Percentiles rank a stretch among this genome's conserved stretches.
These are phyloP conservation scores for Lycophotia porphyrea DNA, from an alignment of 2,888 invertebrate genomes.

Conservation along the genomic window DNA sequence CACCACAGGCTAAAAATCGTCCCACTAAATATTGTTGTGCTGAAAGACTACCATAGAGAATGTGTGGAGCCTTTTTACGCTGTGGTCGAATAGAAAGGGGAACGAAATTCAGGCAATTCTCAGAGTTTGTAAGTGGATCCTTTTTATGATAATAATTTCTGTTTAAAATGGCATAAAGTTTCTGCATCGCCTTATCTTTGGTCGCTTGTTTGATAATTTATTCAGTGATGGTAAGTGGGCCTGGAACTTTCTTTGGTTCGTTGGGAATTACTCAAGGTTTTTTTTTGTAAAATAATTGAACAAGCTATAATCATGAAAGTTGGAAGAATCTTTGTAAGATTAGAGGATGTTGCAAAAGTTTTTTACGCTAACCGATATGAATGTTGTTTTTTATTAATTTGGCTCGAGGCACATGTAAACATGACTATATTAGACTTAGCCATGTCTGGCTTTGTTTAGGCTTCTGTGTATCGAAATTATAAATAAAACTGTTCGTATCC, in stretches of 20 bases:
- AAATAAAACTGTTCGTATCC: background rate
- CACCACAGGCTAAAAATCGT: constrained; percentile 42
- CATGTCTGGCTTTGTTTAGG: background rate
- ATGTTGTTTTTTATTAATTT: background rate
- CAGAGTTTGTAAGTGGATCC: constrained; percentile 70
- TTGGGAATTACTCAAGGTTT: constrained; percentile 43
- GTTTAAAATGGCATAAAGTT: constrained; percentile 74
- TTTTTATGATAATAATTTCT: constrained; percentile 72
- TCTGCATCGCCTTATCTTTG: constrained; percentile 72
- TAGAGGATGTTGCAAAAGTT: background rate
- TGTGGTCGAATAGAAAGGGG: constrained; percentile 41
- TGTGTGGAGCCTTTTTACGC: constrained; percentile 12
- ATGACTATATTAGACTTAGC: background rate
- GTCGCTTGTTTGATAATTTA: constrained; percentile 73
- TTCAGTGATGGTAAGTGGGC: constrained; percentile 70
- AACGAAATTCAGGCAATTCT: constrained; percentile 69
- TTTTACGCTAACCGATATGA: accelerated
- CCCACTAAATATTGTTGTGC: background rate
- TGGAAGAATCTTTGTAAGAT: constrained; percentile 1
- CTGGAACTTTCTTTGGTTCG: constrained; percentile 52
- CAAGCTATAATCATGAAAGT: constrained; percentile 26
- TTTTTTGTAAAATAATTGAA: constrained; percentile 44
- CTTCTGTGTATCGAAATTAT: background rate
- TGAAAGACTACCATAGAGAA: background rate
- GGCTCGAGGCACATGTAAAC: background rate